These are phyloP conservation scores for Orthosia incerta DNA, from an alignment of 2,888 invertebrate species.

Conservation along the genomic window DNA sequence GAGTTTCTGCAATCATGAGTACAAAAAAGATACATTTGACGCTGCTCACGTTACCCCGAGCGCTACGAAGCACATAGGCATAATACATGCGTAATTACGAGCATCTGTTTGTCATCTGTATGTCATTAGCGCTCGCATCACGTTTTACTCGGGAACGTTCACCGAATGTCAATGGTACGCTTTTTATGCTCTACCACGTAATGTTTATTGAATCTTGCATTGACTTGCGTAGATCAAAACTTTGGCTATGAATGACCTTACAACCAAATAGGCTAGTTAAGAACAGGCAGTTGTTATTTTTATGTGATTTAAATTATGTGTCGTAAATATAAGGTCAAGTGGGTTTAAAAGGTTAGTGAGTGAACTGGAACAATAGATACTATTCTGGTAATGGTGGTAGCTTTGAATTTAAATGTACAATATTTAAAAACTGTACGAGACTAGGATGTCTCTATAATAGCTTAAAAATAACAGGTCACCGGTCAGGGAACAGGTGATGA, in stretches of 20 bases:
- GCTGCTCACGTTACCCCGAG: slow-evolving; percentile 66
- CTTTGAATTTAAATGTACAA: background rate
- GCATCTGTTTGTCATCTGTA: slow-evolving; percentile 74
- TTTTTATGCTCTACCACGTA: slow-evolving; percentile 86
- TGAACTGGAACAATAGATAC: background rate
- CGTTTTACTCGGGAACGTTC: slow-evolving; percentile 80
- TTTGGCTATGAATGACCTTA: slow-evolving; percentile 61
- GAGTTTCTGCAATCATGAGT: slow-evolving; percentile 46
- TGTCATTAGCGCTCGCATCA: slow-evolving; percentile 79
- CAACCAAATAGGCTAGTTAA: slow-evolving; percentile 48
- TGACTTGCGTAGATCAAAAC: slow-evolving; percentile 82
- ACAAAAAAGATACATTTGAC: slow-evolving; percentile 61
- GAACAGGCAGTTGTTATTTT: slow-evolving; percentile 31
- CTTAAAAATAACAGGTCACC: too few species aligned
- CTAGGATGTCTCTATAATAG: too few species aligned
- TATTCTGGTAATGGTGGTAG: background rate
- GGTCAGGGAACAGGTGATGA: too few species aligned
- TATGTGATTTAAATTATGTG: slow-evolving; percentile 51
- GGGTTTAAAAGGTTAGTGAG: slow-evolving; percentile 3
- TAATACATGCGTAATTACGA: slow-evolving; percentile 71
- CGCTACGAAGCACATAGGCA: slow-evolving; percentile 72
- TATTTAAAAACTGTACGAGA: too few species aligned
- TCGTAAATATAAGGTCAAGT: slow-evolving; percentile 31
- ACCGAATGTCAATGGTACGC: slow-evolving; percentile 81
- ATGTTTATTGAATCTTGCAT: slow-evolving; percentile 88